These are phyloP conservation scores for Trichogramma evanescens DNA, from an alignment of 2,888 invertebrate genomes.

Conservation along the genomic window DNA sequence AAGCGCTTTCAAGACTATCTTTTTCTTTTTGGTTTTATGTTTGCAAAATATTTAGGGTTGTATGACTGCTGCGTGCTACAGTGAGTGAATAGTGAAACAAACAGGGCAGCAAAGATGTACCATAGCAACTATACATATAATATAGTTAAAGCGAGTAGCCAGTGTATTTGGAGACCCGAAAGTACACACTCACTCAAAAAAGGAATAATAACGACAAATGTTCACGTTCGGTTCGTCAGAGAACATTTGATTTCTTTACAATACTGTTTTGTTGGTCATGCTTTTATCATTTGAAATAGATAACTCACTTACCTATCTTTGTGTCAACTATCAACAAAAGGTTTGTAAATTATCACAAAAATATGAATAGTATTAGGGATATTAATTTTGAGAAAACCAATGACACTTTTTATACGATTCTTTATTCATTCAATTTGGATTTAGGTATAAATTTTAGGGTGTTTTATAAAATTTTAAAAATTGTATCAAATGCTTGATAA, in stretches of 20 bases:
- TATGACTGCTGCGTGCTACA: slow-evolving; percentile 16
- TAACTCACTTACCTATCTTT: background rate
- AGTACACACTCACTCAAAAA: slow-evolving; percentile 22
- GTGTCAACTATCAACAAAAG: background rate
- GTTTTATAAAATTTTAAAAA: too few relatives aligned
- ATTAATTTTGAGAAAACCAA: background rate
- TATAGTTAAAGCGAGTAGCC: slow-evolving; percentile 28
- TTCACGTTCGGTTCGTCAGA: slow-evolving; percentile 26
- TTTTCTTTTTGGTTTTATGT: background rate
- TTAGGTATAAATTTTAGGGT: too few relatives aligned
- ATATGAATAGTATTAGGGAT: background rate
- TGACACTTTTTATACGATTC: too few relatives aligned
- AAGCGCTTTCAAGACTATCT: slow-evolving; percentile 2
- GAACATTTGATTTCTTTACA: too few relatives aligned
- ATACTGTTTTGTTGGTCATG: too few relatives aligned
- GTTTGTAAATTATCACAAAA: background rate
- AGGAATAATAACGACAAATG: background rate
- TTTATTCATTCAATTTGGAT: too few relatives aligned
- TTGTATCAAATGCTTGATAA: too few relatives aligned
- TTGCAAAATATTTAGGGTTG: slow-evolving; percentile 24
- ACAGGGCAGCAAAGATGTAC: slow-evolving; percentile 20
- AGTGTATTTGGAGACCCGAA: slow-evolving; percentile 30
- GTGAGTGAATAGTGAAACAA: slow-evolving; percentile 13
- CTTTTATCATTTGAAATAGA: too few relatives aligned
- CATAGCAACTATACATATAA: slow-evolving; percentile 31